Evolutionary conservation across 2,888 invertebrate genomes (phyloP), one percentile per base, ranked within the genome.

Genomic region (Galerucella pusilla): DNA sequence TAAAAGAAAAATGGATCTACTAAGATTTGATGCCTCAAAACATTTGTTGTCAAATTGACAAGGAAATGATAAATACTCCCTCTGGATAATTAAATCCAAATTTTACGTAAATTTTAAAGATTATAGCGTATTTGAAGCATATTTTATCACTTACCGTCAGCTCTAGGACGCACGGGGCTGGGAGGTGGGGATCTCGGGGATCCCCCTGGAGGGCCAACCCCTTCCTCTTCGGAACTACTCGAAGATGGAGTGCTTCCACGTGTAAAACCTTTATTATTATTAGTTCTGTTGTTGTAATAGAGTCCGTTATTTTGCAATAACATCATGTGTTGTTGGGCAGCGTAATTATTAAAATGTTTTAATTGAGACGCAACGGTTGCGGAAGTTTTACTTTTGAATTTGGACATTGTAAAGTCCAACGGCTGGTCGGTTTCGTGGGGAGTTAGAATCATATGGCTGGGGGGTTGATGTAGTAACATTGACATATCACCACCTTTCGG

Each of bases 391-490:
- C 88, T 87, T 79, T 88, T 88, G 79, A 90, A 88, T 77, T 90
- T 90, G 77, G 90, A 90, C 90, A 93, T 93, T 87, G 93, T 93
- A 89, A 93, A 93, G 90, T 93, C 93, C 83, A 93, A 89, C 82
- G 93, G 93, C 88, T 93, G 93, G 86, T 91, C 91, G 74, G 87
- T 74, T 85, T 88, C 82, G 78, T 88, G 88, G 73, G 85, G 88
- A 87, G 90, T 89, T 87, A 87, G 85, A 77, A 87, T 85, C 83
- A 88, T 87, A 81, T 88, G 88, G 77, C 86, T 86, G 75, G 88
- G 86, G 85, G 90, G 89, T 82, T 91, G 91, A 68, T 85, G 85
- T 86, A 92, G 90, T 83, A 89, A 84, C 91, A 91, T 92, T 88
- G 92, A 92, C 90, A 91, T 91, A 85, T 69, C 68, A 70, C 57